These are phyloP conservation scores for Pachyramphus minor DNA, from an alignment of 2,113 vertebrate species.

Conservation along the genomic window DNA sequence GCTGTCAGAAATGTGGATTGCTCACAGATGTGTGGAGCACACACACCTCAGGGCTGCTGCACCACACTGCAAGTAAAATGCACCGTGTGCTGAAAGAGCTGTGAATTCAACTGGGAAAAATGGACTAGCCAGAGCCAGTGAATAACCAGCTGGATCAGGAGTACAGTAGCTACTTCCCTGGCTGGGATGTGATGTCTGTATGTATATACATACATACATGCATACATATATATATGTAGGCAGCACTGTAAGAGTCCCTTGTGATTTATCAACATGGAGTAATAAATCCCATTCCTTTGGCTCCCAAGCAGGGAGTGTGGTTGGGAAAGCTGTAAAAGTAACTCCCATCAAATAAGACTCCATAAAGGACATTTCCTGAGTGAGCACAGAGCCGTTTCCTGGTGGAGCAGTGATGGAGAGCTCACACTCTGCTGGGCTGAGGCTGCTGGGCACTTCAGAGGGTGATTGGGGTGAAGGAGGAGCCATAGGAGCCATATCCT, in stretches of 20 bases:
- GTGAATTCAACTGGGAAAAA: not conserved
- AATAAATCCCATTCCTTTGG: not conserved
- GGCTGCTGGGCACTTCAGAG: accelerated
- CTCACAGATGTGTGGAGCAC: accelerated
- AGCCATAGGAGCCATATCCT: accelerated
- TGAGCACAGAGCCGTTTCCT: accelerated
- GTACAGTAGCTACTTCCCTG: accelerated
- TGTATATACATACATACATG: accelerated
- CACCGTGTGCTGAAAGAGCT: not conserved
- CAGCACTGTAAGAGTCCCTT: accelerated
- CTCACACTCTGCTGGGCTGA: not conserved
- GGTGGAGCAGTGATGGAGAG: accelerated
- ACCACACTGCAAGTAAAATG: accelerated
- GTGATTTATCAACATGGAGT: accelerated
- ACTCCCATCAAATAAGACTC: not conserved
- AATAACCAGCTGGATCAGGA: not conserved
- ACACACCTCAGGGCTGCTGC: not conserved
- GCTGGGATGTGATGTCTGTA: accelerated
- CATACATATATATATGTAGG: not conserved
- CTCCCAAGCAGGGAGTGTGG: accelerated
- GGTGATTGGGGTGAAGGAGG: not conserved
- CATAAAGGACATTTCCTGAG: accelerated
- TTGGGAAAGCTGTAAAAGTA: not conserved
- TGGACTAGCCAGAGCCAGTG: not conserved
- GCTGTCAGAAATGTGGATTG: not conserved